A percentile compares a stretch with the other conserved stretches of the same genome.
phyloP scores from a whole-genome alignment of 2,113 vertebrate species.

The Dolichotis patagonum region DNA sequence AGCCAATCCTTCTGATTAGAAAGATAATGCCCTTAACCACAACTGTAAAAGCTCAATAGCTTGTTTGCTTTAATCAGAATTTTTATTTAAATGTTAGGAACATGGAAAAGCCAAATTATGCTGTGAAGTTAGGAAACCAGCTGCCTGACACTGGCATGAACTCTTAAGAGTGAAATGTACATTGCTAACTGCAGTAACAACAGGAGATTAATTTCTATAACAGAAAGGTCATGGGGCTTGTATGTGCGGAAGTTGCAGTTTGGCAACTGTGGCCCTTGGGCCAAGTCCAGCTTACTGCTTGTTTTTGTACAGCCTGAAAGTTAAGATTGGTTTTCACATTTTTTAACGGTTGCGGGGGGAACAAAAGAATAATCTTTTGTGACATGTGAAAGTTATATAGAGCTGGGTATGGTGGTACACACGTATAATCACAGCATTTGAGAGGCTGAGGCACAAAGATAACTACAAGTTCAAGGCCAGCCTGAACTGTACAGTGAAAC shows the following conservation, averaged over 20 bases:
- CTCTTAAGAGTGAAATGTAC: not conserved
- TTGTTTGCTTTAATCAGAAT: constrained; percentile 30
- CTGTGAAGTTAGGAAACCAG: constrained; percentile 17
- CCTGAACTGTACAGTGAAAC: too few species aligned
- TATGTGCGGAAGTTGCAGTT: not conserved
- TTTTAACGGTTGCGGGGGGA: not conserved
- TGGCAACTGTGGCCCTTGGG: not conserved
- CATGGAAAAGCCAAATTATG: not conserved
- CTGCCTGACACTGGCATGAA: not conserved
- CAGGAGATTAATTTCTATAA: not conserved
- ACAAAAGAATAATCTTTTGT: not conserved
- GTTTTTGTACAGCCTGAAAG: not conserved
- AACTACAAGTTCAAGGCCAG: too few species aligned
- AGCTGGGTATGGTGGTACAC: not conserved
- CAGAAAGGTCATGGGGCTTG: not conserved
- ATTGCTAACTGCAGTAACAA: not conserved
- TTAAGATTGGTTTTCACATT: constrained; percentile 7
- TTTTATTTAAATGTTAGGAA: not conserved
- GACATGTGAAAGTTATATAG: not conserved
- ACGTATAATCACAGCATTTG: not conserved
- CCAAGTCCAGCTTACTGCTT: not conserved
- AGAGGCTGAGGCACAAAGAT: too few species aligned
- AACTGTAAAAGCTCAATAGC: not conserved
- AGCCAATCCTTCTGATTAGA: not conserved
- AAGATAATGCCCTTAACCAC: not conserved